Evolutionary conservation across 2,797 vertebrate species (phyloP), one percentile per base, ranked within the genome.

Genomic region (Rhinophrynus dorsalis): DNA sequence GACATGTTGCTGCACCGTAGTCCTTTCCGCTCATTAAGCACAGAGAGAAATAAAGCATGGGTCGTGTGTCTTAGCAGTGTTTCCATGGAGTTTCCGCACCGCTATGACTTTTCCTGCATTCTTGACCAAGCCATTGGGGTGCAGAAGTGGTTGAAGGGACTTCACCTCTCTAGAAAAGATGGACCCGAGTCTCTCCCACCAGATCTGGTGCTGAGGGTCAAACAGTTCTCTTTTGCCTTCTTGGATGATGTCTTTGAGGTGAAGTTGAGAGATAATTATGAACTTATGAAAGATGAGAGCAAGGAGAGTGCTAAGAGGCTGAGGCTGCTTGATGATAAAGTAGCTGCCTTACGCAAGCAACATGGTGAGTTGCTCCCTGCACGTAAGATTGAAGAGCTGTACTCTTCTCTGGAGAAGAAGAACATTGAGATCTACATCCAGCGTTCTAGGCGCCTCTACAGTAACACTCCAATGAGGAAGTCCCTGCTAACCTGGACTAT

Each of bases 361-460:
- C 97, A 98, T 0, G 97, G 97, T 0, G 97, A 99, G 76, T 89
- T 99, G 68, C 76, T 99, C 38, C 97, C 97, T 0, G 97, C 97
- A 11, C 93, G 97, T 56, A 99, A 99, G 86, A 98, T 99, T 0
- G 97, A 99, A 80, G 97, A 99, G 77, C 91, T 99, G 2, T 99
- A 99, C 1, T 93, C 96, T 54, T 95, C 96, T 0, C 85, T 99
- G 85, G 97, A 99, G 89, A 95, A 94, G 59, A 98, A 97, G 78
- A 96, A 99, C 90, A 99, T 98, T 0, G 96, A 98, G 89, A 98
- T 99, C 80, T 99, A 99, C 85, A 97, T 99, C 84, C 97, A 99
- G 83, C 95, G 97, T 21, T 98, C 97, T 0, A 90, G 90, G 6
- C 94, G 96, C 33, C 94, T 99, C 75, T 98, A 99, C 0, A 84